Percentiles rank a stretch among this genome's conserved stretches.
Conservation (phyloP, 2,797 vertebrate species). For the Gadopsis marmoratus region DNA sequence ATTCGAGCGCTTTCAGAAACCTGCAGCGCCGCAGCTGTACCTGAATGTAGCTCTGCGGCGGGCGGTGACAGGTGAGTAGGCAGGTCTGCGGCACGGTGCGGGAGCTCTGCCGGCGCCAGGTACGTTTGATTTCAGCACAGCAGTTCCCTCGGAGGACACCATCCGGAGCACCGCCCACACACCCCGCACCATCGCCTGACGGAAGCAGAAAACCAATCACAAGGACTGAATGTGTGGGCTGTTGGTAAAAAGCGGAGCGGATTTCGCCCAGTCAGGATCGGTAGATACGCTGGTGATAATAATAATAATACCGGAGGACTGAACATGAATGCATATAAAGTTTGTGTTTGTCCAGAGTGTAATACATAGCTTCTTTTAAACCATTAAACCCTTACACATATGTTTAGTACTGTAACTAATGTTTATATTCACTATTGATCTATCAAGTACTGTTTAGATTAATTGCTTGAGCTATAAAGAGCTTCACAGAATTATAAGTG, state of each 20-base stretch:
- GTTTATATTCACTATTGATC: neutral
- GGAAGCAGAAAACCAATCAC: slow-evolving; percentile 79
- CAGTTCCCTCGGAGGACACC: slow-evolving; percentile 48
- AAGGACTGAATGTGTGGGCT: neutral
- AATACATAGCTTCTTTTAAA: neutral
- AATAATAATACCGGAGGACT: too few relatives aligned
- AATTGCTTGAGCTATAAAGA: neutral
- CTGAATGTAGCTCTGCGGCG: slow-evolving; percentile 41
- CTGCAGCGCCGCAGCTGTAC: slow-evolving; percentile 29
- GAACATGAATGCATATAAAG: neutral
- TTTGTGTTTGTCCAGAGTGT: too few relatives aligned
- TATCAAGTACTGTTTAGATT: neutral
- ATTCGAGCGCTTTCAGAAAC: accelerated
- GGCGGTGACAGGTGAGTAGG: neutral
- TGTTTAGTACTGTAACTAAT: neutral
- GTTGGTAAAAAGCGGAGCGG: slow-evolving; percentile 37
- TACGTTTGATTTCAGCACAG: slow-evolving; percentile 57
- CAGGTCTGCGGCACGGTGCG: neutral
- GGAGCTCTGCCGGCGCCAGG: neutral
- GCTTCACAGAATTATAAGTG: too few relatives aligned
- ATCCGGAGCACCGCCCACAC: slow-evolving; percentile 80
- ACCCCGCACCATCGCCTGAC: slow-evolving; percentile 81
- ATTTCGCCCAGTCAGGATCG: accelerated
- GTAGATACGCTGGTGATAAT: neutral
- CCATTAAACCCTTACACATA: neutral